Conservation (phyloP, 2,113 vertebrate genomes). For the Shinisaurus crocodilurus region DNA sequence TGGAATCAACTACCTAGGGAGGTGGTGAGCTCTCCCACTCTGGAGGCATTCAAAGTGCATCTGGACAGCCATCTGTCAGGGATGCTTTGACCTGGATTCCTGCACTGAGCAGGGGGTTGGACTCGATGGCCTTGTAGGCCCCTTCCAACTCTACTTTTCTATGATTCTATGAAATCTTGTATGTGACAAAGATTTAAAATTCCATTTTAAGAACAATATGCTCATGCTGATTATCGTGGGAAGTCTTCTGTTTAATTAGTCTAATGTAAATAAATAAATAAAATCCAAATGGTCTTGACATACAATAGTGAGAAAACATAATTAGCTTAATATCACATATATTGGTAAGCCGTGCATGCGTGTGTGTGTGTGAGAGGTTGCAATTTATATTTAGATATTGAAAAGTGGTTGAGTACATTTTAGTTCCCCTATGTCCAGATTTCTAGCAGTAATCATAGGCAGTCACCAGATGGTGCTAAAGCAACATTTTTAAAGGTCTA, state of each 20-base stretch:
- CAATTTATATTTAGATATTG: not conserved
- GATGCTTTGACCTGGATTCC: too few relatives aligned
- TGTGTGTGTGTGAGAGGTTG: not conserved
- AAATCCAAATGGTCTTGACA: not conserved
- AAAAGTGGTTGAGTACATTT: not conserved
- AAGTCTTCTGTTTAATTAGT: not conserved
- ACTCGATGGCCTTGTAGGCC: too few relatives aligned
- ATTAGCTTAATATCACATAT: not conserved
- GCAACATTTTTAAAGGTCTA: constrained; percentile 46
- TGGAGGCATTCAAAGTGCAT: too few relatives aligned
- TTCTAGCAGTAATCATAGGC: constrained; percentile 8
- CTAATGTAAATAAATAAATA: not conserved
- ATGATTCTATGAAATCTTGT: too few relatives aligned
- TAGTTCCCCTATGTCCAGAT: not conserved
- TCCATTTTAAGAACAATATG: not conserved
- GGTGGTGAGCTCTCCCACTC: too few relatives aligned
- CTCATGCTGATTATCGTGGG: too few relatives aligned
- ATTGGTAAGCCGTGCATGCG: not conserved
- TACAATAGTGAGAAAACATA: not conserved
- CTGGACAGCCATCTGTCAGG: too few relatives aligned
- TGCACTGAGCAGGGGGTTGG: too few relatives aligned
- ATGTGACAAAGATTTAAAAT: not conserved
- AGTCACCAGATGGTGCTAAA: constrained; percentile 80
- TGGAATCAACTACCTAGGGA: too few relatives aligned
- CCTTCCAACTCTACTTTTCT: too few relatives aligned